Evolutionary conservation across 1,140 invertebrate genomes (phyloP).

Genomic region (Nephotettix cincticeps): DNA sequence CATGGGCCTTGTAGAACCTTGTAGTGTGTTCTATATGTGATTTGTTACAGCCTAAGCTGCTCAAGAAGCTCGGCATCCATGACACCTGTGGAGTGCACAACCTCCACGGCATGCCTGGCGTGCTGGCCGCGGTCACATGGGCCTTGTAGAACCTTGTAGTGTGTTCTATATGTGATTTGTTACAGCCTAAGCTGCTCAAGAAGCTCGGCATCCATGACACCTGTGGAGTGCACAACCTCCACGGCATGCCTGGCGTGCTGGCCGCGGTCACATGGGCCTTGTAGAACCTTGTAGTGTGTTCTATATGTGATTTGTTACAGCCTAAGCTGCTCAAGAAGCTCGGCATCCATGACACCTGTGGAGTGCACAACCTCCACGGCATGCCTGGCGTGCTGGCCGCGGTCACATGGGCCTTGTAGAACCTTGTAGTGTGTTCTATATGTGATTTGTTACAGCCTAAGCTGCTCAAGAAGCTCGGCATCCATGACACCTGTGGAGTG

Average conservation of each 20-base stretch:
- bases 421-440: background rate
- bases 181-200: constrained; percentile 72
- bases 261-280: too few species aligned
- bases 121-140: too few species aligned
- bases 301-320: too few species aligned
- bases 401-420: too few species aligned
- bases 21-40: too few species aligned
- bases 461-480: constrained; percentile 62
- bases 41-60: constrained; percentile 79
- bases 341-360: constrained; percentile 88
- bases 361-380: constrained; percentile 95
- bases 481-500: constrained; percentile 94
- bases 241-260: constrained; percentile 98
- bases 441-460: constrained; percentile 60
- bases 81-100: constrained; percentile 97
- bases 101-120: constrained; percentile 97
- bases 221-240: constrained; percentile 95
- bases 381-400: too few species aligned
- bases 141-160: too few species aligned
- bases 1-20: too few species aligned
- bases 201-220: constrained; percentile 82
- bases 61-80: constrained; percentile 67
- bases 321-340: constrained; percentile 66
- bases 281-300: too few species aligned
- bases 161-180: too few species aligned